phyloP scores from a whole-genome alignment of 2,797 vertebrate genomes.

The Hydrolagus colliei region DNA sequence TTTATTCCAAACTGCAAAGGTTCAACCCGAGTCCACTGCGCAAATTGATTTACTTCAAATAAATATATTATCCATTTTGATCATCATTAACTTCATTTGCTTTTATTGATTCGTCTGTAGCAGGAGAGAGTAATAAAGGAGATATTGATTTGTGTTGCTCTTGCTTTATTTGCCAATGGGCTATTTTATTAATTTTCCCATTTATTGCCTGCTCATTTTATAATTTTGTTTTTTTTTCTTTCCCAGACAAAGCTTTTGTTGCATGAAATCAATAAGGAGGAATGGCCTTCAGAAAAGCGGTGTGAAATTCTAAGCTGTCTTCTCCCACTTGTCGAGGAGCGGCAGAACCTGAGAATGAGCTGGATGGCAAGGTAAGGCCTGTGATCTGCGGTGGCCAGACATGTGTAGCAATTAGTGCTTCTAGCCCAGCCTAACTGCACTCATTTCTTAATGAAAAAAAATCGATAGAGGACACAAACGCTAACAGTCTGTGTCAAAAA shows the following conservation, averaged over 20 bases:
- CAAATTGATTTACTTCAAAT: conserved; percentile 63
- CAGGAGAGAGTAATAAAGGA: conserved; percentile 62
- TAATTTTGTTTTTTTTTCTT: conserved; percentile 42
- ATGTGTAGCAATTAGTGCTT: conserved; percentile 27
- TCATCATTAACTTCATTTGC: conserved; percentile 54
- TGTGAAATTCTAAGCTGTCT: conserved; percentile 68
- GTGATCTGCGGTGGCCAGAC: not conserved
- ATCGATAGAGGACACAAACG: not conserved
- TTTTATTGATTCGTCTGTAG: conserved; percentile 62
- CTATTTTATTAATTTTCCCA: conserved; percentile 61
- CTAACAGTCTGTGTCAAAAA: not conserved
- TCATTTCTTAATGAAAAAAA: conserved; percentile 16
- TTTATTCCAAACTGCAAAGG: conserved; percentile 34
- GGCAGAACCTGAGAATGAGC: conserved; percentile 79
- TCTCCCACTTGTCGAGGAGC: conserved; percentile 64
- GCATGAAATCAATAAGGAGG: conserved; percentile 66
- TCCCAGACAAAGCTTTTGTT: conserved; percentile 81
- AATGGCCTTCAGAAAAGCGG: conserved; percentile 58
- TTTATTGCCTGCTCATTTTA: conserved; percentile 48
- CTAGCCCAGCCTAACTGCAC: not conserved
- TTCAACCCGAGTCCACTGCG: conserved; percentile 52
- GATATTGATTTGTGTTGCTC: conserved; percentile 59
- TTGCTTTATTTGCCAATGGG: conserved; percentile 66
- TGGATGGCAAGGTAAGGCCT: conserved; percentile 80
- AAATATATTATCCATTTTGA: conserved; percentile 56